Percentiles rank a stretch among this genome's conserved stretches.
These are phyloP conservation scores for Lanius ludovicianus DNA, from an alignment of 2,113 vertebrate genomes.

Conservation along the genomic window DNA sequence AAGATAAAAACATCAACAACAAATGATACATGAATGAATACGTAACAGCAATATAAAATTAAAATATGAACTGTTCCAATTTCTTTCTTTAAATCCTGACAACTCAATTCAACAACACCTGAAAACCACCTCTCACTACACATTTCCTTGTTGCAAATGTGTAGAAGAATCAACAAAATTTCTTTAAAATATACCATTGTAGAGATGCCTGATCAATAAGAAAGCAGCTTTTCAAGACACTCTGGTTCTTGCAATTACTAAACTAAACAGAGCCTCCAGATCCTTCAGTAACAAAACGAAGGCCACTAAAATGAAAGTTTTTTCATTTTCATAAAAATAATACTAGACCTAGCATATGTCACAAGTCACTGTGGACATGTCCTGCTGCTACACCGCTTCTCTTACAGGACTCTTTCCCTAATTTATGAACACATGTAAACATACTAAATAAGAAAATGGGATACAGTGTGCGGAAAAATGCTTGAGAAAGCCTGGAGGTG, in stretches of 20 bases:
- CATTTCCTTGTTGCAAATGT: neutral
- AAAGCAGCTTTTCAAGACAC: neutral
- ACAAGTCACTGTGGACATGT: neutral
- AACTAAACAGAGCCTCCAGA: neutral
- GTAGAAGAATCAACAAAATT: neutral
- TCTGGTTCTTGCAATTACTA: neutral
- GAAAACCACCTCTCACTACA: neutral
- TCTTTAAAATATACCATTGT: neutral
- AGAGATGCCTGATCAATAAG: neutral
- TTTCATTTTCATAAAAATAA: neutral
- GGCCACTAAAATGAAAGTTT: neutral
- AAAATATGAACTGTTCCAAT: neutral
- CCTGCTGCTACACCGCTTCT: neutral
- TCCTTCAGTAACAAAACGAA: constrained; percentile 22
- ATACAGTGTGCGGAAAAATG: neutral
- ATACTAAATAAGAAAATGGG: neutral
- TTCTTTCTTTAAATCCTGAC: neutral
- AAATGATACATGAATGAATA: neutral
- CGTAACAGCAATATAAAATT: neutral
- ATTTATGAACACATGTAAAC: neutral
- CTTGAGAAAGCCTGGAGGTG: neutral
- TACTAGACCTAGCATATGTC: neutral
- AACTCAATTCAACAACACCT: neutral
- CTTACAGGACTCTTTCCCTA: neutral
- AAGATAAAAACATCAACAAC: neutral